Conservation (phyloP, 1,140 invertebrate species). For the Trachymyrmex septentrionalis region DNA sequence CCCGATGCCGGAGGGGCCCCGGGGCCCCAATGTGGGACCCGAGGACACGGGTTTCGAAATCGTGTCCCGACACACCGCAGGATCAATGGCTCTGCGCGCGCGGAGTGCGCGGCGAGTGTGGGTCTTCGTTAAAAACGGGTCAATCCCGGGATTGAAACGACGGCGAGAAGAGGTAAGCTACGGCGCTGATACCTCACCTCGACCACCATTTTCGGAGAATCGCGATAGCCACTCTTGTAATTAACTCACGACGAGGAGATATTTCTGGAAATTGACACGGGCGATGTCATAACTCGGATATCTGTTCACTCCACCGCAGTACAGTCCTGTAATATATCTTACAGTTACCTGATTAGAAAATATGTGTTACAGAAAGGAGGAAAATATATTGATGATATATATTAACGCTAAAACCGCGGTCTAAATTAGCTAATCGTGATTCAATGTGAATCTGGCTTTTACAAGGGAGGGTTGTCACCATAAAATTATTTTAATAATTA, state of each 20-base stretch:
- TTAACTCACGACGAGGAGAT: constrained; percentile 29
- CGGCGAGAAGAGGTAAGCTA: constrained; percentile 17
- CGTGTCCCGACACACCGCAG: constrained; percentile 65
- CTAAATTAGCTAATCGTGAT: too few relatives aligned
- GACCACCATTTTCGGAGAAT: constrained; percentile 48
- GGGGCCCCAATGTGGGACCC: constrained; percentile 48
- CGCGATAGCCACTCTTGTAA: constrained; percentile 54
- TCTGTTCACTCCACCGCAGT: constrained; percentile 11
- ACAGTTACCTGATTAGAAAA: not conserved
- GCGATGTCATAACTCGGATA: constrained; percentile 26
- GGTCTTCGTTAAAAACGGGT: constrained; percentile 72
- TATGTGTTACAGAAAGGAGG: not conserved
- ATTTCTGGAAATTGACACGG: constrained; percentile 32
- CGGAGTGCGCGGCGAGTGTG: constrained; percentile 12
- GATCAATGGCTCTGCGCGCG: constrained; percentile 70
- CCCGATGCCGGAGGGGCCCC: constrained; percentile 67
- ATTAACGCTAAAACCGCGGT: too few relatives aligned
- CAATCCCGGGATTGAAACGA: constrained; percentile 66
- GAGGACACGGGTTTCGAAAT: constrained; percentile 68
- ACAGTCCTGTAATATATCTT: not conserved
- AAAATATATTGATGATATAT: too few relatives aligned
- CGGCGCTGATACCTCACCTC: not conserved
- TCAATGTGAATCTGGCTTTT: too few relatives aligned
- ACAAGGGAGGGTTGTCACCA: too few relatives aligned
- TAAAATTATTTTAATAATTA: too few relatives aligned